These are phyloP conservation scores for Drosophila ficusphila DNA, from an alignment of 1,140 invertebrate species.

Conservation along the genomic window DNA sequence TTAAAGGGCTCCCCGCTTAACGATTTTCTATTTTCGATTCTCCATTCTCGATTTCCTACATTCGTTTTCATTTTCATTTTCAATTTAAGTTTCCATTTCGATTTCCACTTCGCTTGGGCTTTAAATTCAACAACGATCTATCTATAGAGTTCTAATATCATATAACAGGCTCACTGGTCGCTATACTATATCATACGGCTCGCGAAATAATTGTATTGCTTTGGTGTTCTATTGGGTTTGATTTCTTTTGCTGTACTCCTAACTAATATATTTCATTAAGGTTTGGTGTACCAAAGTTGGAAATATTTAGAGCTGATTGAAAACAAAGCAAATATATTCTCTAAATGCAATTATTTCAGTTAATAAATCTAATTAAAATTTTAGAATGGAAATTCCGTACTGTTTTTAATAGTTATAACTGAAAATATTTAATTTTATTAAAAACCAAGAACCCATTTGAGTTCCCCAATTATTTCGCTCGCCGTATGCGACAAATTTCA, in stretches of 20 bases:
- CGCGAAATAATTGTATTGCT: slow-evolving; percentile 21
- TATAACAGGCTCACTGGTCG: slow-evolving; percentile 15
- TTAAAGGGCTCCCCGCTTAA: slow-evolving; percentile 31
- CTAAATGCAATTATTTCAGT: too few species aligned
- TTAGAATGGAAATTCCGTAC: too few species aligned
- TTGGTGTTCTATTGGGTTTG: neutral
- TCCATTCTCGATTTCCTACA: neutral
- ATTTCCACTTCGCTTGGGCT: slow-evolving; percentile 3
- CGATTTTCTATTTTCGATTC: neutral
- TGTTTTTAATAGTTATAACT: too few species aligned
- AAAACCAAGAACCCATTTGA: neutral
- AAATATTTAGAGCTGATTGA: too few species aligned
- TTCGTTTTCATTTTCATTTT: too few species aligned
- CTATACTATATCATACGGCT: slow-evolving; percentile 10
- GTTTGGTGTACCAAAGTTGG: too few species aligned
- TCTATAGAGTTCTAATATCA: slow-evolving; percentile 28
- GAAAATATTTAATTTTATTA: too few species aligned
- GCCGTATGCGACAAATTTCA: slow-evolving; percentile 17
- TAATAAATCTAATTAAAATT: too few species aligned
- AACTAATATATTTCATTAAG: too few species aligned
- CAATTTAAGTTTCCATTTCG: too few species aligned
- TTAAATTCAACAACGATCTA: slow-evolving; percentile 52
- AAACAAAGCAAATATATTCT: too few species aligned
- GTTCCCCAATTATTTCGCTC: neutral
- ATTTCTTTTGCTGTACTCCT: too few species aligned